These are phyloP conservation scores for Rostratula benghalensis DNA, from an alignment of 2,113 vertebrate genomes.

Conservation along the genomic window DNA sequence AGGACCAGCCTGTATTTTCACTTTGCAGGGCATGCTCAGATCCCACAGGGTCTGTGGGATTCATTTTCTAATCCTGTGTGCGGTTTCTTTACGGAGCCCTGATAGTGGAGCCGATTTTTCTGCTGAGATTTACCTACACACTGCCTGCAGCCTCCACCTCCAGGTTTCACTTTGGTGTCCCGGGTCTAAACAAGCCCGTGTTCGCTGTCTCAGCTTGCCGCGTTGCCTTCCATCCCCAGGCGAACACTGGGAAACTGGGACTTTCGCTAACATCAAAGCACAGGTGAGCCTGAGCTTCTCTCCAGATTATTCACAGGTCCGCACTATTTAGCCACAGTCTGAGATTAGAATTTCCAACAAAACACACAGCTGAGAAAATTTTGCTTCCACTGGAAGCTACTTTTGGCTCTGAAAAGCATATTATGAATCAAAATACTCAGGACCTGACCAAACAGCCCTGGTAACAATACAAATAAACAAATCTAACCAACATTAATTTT, in stretches of 20 bases:
- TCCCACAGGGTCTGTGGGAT: not conserved
- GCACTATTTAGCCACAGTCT: not conserved
- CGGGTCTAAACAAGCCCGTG: fast-evolving
- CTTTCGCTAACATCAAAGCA: not conserved
- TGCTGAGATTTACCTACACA: not conserved
- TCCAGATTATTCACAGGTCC: not conserved
- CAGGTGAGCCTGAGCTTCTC: not conserved
- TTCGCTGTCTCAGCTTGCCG: fast-evolving
- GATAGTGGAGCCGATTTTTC: not conserved
- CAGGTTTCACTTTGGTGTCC: not conserved
- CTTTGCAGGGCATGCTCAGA: not conserved
- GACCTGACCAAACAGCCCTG: not conserved
- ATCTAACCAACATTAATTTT: not conserved
- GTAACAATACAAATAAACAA: not conserved
- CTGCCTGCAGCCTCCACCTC: not conserved
- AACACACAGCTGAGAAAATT: not conserved
- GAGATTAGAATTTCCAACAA: not conserved
- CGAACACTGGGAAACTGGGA: fast-evolving
- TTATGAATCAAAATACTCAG: not conserved
- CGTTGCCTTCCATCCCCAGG: not conserved
- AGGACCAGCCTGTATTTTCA: not conserved
- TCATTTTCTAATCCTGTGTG: fast-evolving
- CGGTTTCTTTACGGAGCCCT: not conserved
- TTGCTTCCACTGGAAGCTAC: not conserved
- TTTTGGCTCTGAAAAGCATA: not conserved